These are phyloP conservation scores for Oconnorella tubifera DNA, from an alignment of 2,888 invertebrate species.

Conservation along the genomic window DNA sequence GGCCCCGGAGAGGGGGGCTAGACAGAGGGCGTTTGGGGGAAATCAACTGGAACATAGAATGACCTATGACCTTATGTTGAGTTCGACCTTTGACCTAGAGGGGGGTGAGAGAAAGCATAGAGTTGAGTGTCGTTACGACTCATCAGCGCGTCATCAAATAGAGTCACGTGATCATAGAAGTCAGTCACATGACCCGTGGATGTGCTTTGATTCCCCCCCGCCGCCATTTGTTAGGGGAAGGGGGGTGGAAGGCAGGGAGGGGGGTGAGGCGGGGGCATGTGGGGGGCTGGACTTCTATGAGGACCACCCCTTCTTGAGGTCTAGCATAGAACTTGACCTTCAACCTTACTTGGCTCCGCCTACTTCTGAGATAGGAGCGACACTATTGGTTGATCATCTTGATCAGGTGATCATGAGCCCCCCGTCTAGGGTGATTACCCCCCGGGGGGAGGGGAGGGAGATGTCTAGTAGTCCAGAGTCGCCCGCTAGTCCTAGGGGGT, in stretches of 20 bases:
- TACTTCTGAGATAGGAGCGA: neutral
- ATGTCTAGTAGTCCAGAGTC: conserved; percentile 21
- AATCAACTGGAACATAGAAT: no score
- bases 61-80: no score
- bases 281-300: conserved; percentile 17
- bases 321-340: conserved; percentile 20
- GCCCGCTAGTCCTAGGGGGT: conserved; percentile 20
- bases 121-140: no score
- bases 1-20: no score
- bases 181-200: conserved; percentile 13
- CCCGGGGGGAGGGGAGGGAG: conserved; percentile 4
- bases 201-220: conserved; percentile 6
- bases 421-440: neutral
- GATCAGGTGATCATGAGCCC: neutral
- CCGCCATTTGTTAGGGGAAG: neutral
- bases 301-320: conserved; percentile 7
- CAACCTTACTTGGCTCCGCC: neutral
- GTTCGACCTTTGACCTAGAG: no score
- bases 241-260: conserved; percentile 14
- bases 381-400: neutral
- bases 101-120: no score
- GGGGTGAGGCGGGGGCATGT: conserved; percentile 17
- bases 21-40: no score
- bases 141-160: no score
- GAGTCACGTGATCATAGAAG: neutral